phyloP scores from a whole-genome alignment of 2,797 vertebrate species.

The Nasua narica region DNA sequence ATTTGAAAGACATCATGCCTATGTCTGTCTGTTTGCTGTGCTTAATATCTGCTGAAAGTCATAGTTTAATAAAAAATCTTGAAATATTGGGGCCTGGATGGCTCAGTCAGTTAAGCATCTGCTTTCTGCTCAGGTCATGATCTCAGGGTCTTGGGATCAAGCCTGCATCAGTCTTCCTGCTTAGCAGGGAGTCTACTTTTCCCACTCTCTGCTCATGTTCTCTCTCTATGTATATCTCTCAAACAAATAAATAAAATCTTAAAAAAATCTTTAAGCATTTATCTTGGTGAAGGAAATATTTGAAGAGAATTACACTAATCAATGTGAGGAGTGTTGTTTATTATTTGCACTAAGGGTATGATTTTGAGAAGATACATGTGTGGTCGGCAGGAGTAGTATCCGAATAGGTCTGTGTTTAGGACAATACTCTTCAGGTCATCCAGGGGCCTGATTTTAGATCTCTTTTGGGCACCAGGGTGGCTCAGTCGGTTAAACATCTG shows the following conservation, averaged over 20 bases:
- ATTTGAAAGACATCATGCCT: background rate
- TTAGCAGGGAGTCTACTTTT: too few species aligned
- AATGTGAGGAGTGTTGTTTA: background rate
- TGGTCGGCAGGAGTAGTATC: background rate
- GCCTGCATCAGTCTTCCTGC: too few species aligned
- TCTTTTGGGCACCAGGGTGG: background rate
- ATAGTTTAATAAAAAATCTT: background rate
- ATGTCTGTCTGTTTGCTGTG: background rate
- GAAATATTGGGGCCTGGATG: background rate
- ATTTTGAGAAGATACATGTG: background rate
- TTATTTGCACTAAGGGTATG: background rate
- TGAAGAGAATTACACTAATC: background rate
- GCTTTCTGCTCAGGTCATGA: background rate
- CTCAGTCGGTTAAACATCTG: too few species aligned
- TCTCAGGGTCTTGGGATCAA: too few species aligned
- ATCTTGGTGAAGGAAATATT: background rate
- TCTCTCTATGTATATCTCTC: too few species aligned
- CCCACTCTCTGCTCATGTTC: too few species aligned
- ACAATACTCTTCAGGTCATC: background rate
- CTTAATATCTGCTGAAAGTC: background rate
- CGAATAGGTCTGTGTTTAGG: background rate
- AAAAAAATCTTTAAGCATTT: background rate
- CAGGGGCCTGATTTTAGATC: too few species aligned
- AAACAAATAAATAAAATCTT: background rate
- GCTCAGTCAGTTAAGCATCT: background rate